phyloP scores from a whole-genome alignment of 1,140 invertebrate genomes.

The Geopemphigus sp. region DNA sequence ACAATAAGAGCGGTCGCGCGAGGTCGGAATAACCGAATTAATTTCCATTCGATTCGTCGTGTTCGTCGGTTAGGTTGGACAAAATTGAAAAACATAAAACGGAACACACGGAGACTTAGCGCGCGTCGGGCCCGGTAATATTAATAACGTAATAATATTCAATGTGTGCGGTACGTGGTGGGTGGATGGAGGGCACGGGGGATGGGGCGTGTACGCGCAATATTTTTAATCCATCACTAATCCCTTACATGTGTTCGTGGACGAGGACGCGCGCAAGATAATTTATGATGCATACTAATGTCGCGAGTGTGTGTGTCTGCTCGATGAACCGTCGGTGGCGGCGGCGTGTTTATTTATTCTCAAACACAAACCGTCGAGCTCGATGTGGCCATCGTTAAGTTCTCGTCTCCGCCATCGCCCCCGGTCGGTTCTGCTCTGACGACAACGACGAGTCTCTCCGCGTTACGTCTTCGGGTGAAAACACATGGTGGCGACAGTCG shows the following conservation, averaged over 20 bases:
- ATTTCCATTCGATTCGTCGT: too few relatives aligned
- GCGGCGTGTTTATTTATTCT: conserved; percentile 28
- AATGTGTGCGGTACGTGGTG: too few relatives aligned
- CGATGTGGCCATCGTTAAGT: conserved; percentile 1
- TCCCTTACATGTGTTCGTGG: conserved; percentile 36
- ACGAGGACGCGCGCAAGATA: conserved; percentile 9
- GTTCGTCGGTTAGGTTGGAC: too few relatives aligned
- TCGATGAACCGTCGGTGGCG: conserved; percentile 32
- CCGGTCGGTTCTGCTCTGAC: conserved; percentile 13
- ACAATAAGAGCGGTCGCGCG: too few relatives aligned
- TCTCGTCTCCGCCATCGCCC: not conserved
- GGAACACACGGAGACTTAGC: too few relatives aligned
- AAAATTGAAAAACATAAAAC: too few relatives aligned
- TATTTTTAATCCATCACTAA: conserved; percentile 47
- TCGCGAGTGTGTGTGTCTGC: not conserved
- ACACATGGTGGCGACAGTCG: conserved; percentile 16
- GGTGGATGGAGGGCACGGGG: not conserved
- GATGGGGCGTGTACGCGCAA: too few relatives aligned
- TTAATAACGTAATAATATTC: not conserved
- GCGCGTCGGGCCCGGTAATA: too few relatives aligned
- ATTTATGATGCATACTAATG: conserved; percentile 23
- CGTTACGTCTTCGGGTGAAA: not conserved
- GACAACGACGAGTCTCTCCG: not conserved
- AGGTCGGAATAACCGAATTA: too few relatives aligned
- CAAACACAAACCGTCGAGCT: not conserved